Base-by-base conservation (phyloP, 2,113 vertebrate species). In the Gobius niger region DNA sequence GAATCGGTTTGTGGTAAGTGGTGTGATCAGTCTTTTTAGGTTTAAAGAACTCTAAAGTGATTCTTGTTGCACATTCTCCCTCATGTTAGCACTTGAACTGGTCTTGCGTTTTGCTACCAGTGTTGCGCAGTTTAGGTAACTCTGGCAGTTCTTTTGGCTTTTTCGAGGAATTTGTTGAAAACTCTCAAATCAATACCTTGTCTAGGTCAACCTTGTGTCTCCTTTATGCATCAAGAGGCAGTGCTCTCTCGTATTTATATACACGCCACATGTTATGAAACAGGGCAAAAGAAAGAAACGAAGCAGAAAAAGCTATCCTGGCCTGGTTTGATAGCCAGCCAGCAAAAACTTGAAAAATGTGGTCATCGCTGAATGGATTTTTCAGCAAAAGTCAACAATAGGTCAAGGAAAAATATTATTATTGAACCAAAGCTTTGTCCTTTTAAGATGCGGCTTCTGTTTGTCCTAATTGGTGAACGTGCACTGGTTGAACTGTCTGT, bases 21-120 rank as follows among this genome's bases (percentile, higher is more conserved):
- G 70, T 75, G 71, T 73, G 68, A 83, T 85, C 72, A 63, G 74
- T 85, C 82, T 84, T 70, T 78, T 75, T 54, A 82, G 77, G 69
- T 76, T 82, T 82, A 74, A 81, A 71, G 72, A 49, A 64, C 74
- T 77, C 73, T 73, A 68, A 67, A 70, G 73, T 67, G 69, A 60
- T 78, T 76, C 73, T 70, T 75, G 73, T 69, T 70, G 18, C 14
- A 34, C 15, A 62, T 65, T 78, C 76, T 72, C 73, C 47, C 46
- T 65, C 51, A 51, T 9, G 0, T 65, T 76, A 76, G 53, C 53
- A n/a, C 24, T 44, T 16, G 11, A 66, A 9, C 44, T 56, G 70
- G 47, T 69, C 49, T 68, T 42, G 4, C 70, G 24, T 44, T 24
- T 53, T 11, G 57, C n/a, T 68, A 65, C 50, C 15, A 41, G 6